Conservation (phyloP, 2,888 invertebrate genomes). For the Ichneumoninae sp. region DNA sequence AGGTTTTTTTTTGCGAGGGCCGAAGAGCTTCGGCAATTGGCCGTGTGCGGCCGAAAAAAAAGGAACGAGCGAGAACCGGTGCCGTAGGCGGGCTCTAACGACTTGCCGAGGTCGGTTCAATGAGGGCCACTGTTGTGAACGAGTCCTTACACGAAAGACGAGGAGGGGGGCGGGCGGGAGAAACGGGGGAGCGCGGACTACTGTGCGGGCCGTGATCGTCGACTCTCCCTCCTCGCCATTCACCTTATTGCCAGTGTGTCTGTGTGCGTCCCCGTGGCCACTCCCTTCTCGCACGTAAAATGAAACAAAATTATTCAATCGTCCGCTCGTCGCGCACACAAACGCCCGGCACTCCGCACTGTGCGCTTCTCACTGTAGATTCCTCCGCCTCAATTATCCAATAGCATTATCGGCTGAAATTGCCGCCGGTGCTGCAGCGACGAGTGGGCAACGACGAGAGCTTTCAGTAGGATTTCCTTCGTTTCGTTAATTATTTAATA, state of each 20-base stretch:
- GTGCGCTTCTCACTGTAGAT: constrained; percentile 33
- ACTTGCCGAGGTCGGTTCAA: constrained; percentile 80
- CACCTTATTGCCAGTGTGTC: constrained; percentile 10
- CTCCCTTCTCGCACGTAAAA: constrained; percentile 5
- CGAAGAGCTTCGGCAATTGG: not conserved
- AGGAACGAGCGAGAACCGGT: constrained; percentile 38
- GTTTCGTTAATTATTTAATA: constrained; percentile 75
- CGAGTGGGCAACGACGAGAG: constrained; percentile 44
- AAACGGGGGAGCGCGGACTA: constrained; percentile 26
- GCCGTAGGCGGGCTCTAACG: constrained; percentile 77
- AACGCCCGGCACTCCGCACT: constrained; percentile 56
- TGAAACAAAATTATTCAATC: constrained; percentile 54
- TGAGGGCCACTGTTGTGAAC: constrained; percentile 78
- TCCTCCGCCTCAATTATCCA: constrained; percentile 77
- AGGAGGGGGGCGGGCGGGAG: constrained; percentile 21
- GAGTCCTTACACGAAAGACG: constrained; percentile 30
- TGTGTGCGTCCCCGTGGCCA: not conserved
- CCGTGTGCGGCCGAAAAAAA: not conserved
- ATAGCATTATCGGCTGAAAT: constrained; percentile 74
- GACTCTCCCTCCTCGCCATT: constrained; percentile 16
- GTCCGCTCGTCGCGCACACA: constrained; percentile 30
- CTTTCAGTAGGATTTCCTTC: constrained; percentile 79
- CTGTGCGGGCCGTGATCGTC: constrained; percentile 27
- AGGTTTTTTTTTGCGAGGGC: too few relatives aligned
- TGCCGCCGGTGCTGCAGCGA: constrained; percentile 35